Evolutionary conservation across 2,797 vertebrate species (phyloP), one percentile per base, ranked within the genome.

Genomic region (Manis crassicaudata): DNA sequence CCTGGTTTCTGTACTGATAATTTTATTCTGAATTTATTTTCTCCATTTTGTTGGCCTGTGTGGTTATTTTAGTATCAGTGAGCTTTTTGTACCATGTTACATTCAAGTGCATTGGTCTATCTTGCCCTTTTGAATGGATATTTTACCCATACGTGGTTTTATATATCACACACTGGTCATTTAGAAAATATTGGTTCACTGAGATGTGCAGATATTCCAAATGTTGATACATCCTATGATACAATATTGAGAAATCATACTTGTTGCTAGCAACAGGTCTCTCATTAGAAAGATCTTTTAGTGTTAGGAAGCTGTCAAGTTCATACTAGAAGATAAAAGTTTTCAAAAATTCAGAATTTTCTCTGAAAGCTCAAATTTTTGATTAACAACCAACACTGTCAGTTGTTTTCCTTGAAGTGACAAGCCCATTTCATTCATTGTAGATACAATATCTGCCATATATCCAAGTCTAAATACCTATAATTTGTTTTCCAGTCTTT

Each of bases 321-420:
- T 88, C 73, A 43, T 63, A 52, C 18, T 1, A 54, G 18, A 50
- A 94, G 29, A 65, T 2, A 46, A n/a, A 80, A 7, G 75, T 86
- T 83, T 94, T 93, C 35, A 37, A 46, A 87, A 93, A 63, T 87
- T 86, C 70, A 91, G 13, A 40, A 25, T 92, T 97, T 96, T 88
- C 75, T 90, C 79, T 50, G 23, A 93, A 94, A 87, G 25, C 23
- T 81, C 40, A 54, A 35, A 86, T 88, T 75, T 91, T 91, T 90
- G 67, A 80, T 89, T 54, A 80, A n/a, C 17, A 93, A 8, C 6
- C n/a, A 94, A 52, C 37, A 35, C 25, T 85, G 7, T 21, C 58
- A 84, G 5, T 88, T 93, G 67, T 90, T 94, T 95, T 94, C 56
- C 35, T 95, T 84, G 46, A 96, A 92, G n/a, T n/a, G n/a, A 77